Evolutionary conservation across 2,888 invertebrate species (phyloP), one percentile per base, ranked within the genome.

Genomic region (Macaria liturata): DNA sequence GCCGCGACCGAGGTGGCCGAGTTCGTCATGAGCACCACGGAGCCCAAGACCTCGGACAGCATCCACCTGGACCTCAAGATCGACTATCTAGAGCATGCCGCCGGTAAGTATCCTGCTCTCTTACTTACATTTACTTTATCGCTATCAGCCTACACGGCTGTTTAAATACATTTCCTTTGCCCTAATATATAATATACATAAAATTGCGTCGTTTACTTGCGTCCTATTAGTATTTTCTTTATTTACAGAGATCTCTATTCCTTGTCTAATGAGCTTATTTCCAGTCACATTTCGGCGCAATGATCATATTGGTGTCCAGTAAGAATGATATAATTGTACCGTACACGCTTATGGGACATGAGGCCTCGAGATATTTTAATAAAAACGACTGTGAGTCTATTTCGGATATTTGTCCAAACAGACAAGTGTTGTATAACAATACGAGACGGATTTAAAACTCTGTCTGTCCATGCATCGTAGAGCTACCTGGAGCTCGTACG

Each of bases 1-100:
- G 80, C 88, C 70, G 78, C 85, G 69, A 83, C 83, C 79, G 88
- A 84, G 78, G 82, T 89, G 76, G 80, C 88, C 67, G 83, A 92
- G 78, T 87, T 92, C 86, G 83, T 84, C 62, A 79, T 89, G 73
- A 81, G 71, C 72, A 78, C 92, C 71, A 78, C 87, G 69, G 88
- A 92, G 76, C 76, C 83, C 63, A 94, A 94, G 75, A 83, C 92
- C 47, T 74, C 81, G 53, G 91, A 89, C 71, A 87, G 77, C 78
- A 91, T 93, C 69, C 92, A 93, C 74, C 87, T 93, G 81, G 94
- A 94, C 72, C 76, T 94, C 76, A 93, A 94, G 89, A 93, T 94
- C 83, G 91, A 94, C 70, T 94, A 93, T 86, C 93, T 93, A 68
- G 92, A 93, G 65, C 90, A 92, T 74, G 83, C 92, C 62, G 93